Evolutionary conservation across 2,797 vertebrate species (phyloP).

Genomic region (Falco columbarius): DNA sequence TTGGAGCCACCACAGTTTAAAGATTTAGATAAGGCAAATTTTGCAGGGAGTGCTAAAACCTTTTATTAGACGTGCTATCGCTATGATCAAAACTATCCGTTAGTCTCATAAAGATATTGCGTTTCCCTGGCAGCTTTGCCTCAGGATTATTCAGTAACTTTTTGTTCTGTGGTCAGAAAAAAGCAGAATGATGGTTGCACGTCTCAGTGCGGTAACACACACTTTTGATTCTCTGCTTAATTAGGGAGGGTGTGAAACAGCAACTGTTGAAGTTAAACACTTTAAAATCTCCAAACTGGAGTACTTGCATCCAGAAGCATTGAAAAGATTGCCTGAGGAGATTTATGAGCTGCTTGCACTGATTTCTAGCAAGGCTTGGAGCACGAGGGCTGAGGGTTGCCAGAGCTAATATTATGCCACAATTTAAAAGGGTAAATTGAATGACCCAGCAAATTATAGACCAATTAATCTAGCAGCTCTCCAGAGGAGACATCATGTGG

Average conservation of each 20-base stretch:
- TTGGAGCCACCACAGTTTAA: neutral
- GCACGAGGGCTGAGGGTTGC: neutral
- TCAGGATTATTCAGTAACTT: neutral
- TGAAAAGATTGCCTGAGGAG: conserved; percentile 22
- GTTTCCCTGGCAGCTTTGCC: neutral
- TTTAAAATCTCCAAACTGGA: neutral
- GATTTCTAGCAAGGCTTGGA: neutral
- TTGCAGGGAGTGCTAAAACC: neutral
- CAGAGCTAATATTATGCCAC: neutral
- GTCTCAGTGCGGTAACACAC: neutral
- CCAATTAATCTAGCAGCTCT: neutral
- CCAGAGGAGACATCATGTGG: neutral
- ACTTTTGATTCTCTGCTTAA: neutral
- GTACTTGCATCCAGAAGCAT: neutral
- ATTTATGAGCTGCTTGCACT: neutral
- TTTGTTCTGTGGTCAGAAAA: neutral
- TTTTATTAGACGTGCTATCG: neutral
- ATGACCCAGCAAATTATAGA: conserved; percentile 40
- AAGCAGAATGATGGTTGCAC: neutral
- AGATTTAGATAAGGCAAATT: neutral
- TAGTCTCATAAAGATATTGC: neutral
- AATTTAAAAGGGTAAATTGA: conserved; percentile 21
- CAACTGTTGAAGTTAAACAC: neutral
- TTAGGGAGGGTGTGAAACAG: conserved; percentile 1
- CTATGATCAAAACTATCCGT: neutral